phyloP scores from a whole-genome alignment of 2,888 invertebrate genomes.

The Rhamnusium bicolor region DNA sequence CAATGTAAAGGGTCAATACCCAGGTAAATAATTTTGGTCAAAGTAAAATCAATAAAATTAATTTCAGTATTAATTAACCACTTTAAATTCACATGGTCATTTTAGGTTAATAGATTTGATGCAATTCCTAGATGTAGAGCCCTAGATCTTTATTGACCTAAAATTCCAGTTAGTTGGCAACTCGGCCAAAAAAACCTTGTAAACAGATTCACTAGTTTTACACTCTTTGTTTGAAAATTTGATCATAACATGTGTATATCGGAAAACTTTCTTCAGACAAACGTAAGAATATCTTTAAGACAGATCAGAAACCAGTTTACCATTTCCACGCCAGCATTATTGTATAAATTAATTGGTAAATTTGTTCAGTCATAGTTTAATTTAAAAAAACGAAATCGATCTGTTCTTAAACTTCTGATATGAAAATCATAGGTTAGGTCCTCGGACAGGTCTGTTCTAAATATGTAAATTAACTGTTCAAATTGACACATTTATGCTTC shows the following conservation, averaged over 20 bases:
- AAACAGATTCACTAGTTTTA: slow-evolving; percentile 16
- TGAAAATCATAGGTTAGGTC: no score
- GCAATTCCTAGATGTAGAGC: neutral
- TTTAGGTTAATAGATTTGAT: neutral
- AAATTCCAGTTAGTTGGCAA: neutral
- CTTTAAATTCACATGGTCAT: neutral
- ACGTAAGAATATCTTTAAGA: neutral
- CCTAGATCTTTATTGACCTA: slow-evolving; percentile 12
- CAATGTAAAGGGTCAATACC: no score
- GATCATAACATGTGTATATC: neutral
- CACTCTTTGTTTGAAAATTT: neutral
- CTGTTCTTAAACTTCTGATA: no score
- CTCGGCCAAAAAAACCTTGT: slow-evolving; percentile 13
- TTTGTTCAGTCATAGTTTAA: no score
- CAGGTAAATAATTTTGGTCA: neutral
- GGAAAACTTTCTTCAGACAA: neutral
- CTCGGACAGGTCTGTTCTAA: no score
- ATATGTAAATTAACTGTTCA: no score
- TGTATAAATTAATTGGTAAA: neutral
- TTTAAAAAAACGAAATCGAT: no score
- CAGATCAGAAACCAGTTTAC: neutral
- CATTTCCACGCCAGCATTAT: neutral
- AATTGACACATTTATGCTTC: no score
- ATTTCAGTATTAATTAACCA: neutral
- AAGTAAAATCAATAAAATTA: neutral